These are phyloP conservation scores for Callipepla squamata DNA, from an alignment of 2,113 vertebrate species.

Conservation along the genomic window DNA sequence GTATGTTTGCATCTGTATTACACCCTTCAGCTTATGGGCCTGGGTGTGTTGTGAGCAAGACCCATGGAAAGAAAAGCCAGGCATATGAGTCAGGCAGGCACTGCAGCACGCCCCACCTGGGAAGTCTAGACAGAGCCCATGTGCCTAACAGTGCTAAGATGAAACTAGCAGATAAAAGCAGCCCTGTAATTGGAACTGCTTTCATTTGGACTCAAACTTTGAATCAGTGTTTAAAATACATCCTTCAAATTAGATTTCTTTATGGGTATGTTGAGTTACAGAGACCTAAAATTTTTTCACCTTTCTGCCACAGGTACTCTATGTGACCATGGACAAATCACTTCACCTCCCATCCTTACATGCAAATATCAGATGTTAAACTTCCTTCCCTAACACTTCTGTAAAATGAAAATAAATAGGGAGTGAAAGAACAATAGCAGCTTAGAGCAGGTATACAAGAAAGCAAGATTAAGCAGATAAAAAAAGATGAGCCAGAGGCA, in stretches of 20 bases:
- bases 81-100: slow-evolving; percentile 30
- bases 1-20: rapidly evolving
- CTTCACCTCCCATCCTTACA: slow-evolving; percentile 26
- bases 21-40: neutral
- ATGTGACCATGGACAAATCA: neutral
- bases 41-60: neutral
- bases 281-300: slow-evolving; percentile 12
- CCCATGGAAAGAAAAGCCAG: neutral
- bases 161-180: slow-evolving; percentile 43
- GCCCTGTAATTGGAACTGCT: slow-evolving; percentile 36
- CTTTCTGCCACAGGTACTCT: slow-evolving; percentile 22
- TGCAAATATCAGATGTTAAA: neutral
- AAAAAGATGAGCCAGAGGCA: neutral
- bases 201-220: slow-evolving; percentile 19
- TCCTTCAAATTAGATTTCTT: slow-evolving; percentile 10
- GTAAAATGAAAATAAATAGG: neutral
- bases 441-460: neutral
- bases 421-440: neutral
- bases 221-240: slow-evolving; percentile 38
- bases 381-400: neutral
- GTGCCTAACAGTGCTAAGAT: neutral
- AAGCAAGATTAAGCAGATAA: neutral
- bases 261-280: slow-evolving; percentile 25
- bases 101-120: neutral
- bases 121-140: slow-evolving; percentile 38